These are phyloP conservation scores for Actinopyga echinites DNA, from an alignment of 53 echinoderm and acorn worm genomes.

Conservation along the genomic window DNA sequence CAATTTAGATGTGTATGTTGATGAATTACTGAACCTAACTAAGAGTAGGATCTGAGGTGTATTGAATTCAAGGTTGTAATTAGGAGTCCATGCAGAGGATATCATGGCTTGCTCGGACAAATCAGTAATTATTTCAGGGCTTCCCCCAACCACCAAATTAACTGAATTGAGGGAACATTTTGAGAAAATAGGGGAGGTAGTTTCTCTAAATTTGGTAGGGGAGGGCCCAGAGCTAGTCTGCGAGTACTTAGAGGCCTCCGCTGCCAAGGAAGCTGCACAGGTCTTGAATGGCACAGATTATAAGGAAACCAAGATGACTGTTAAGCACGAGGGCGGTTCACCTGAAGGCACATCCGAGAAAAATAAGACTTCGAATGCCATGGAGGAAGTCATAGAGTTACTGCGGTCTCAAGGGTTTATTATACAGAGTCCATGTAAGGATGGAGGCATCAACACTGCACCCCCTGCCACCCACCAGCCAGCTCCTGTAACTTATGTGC, in stretches of 20 bases:
- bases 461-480: not conserved
- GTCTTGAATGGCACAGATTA: not conserved
- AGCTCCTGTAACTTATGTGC: conserved; percentile 13
- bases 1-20: too few relatives aligned
- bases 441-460: not conserved
- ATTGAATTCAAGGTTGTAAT: too few relatives aligned
- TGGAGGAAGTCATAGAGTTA: not conserved
- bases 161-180: not conserved
- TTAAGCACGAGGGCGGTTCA: not conserved
- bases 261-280: not conserved
- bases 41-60: too few relatives aligned
- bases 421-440: not conserved
- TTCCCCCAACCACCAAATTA: not conserved
- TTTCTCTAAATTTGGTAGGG: not conserved
- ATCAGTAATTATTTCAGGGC: not conserved
- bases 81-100: not conserved
- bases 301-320: not conserved
- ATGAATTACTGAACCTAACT: too few relatives aligned
- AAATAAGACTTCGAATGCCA: not conserved
- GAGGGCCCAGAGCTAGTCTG: conserved; percentile 14
- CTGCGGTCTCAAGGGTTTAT: not conserved
- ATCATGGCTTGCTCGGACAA: not conserved
- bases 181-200: not conserved
- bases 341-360: not conserved
- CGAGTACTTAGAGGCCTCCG: conserved; percentile 14